Evolutionary conservation across 2,113 vertebrate species (phyloP).

Genomic region (Polypterus bichir): DNA sequence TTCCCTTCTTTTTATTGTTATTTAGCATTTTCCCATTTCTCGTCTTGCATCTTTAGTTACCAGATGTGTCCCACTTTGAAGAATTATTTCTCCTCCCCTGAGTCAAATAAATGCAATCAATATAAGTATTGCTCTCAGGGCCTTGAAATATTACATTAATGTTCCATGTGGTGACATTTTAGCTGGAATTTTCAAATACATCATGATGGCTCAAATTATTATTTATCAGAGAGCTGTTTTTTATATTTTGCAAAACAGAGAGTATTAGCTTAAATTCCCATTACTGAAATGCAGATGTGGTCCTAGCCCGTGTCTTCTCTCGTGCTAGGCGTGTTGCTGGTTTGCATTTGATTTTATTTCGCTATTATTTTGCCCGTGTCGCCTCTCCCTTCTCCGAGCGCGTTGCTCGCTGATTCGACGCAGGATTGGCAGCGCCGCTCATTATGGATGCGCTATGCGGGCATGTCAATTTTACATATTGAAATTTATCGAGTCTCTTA

Average conservation of each 20-base stretch:
- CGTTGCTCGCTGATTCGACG: background rate
- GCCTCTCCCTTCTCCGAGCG: too few relatives aligned
- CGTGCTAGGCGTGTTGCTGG: background rate
- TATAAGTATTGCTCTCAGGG: conserved; percentile 99
- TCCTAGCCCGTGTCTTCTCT: conserved; percentile 57
- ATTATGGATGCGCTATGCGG: background rate
- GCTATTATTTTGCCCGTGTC: background rate
- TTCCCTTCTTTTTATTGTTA: conserved; percentile 81
- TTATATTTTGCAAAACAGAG: conserved; percentile 98
- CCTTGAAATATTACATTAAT: conserved; percentile 99
- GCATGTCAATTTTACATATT: conserved; percentile 2
- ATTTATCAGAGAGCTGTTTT: conserved; percentile 98
- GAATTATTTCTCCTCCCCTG: conserved; percentile 99
- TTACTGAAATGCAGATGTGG: conserved; percentile 62
- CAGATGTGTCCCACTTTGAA: conserved; percentile 99
- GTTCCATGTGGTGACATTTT: conserved; percentile 99
- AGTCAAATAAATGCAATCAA: conserved; percentile 99
- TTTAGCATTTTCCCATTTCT: conserved; percentile 91
- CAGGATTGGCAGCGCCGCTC: background rate
- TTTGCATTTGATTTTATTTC: background rate
- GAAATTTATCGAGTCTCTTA: conserved; percentile 1
- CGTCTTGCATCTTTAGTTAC: conserved; percentile 94
- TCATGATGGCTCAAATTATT: conserved; percentile 99
- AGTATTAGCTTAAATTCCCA: conserved; percentile 79
- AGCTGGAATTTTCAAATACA: conserved; percentile 99